Percentiles rank a stretch among this genome's conserved stretches.
Conservation (phyloP, 2,888 invertebrate genomes). For the Steromphala cineraria region DNA sequence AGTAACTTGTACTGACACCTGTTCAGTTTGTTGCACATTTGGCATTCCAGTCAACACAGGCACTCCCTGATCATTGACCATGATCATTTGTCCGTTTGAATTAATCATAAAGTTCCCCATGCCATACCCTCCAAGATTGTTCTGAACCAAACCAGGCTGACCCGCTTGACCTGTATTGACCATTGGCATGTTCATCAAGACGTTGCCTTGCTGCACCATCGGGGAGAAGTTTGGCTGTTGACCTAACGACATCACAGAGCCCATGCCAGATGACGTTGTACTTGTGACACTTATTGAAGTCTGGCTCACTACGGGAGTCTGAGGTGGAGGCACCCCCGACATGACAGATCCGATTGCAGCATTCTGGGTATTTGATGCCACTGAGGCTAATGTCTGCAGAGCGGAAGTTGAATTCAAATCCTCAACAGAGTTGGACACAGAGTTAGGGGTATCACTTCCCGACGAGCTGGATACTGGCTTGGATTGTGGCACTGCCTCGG, state of each 20-base stretch:
- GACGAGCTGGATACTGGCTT: slow-evolving; percentile 23
- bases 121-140: slow-evolving; percentile 39
- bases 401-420: slow-evolving; percentile 38
- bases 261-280: slow-evolving; percentile 23
- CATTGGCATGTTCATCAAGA: slow-evolving; percentile 51
- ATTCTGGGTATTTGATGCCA: slow-evolving; percentile 58
- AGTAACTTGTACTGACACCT: slow-evolving; percentile 7
- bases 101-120: slow-evolving; percentile 34
- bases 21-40: slow-evolving; percentile 19
- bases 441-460: background rate
- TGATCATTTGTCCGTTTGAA: slow-evolving; percentile 60
- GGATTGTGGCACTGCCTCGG: slow-evolving; percentile 18
- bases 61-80: slow-evolving; percentile 64
- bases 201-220: slow-evolving; percentile 32
- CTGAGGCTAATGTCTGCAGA: slow-evolving; percentile 62
- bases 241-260: slow-evolving; percentile 50
- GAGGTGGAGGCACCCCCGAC: background rate
- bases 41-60: slow-evolving; percentile 39
- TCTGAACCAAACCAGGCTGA: slow-evolving; percentile 29
- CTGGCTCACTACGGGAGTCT: slow-evolving; percentile 7
- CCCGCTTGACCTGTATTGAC: slow-evolving; percentile 43
- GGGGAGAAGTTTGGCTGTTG: slow-evolving; percentile 35
- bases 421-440: background rate
- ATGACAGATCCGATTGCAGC: slow-evolving; percentile 28
- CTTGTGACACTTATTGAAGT: background rate